Conservation (phyloP, 2,113 vertebrate genomes). For the Pseudois nayaur region DNA sequence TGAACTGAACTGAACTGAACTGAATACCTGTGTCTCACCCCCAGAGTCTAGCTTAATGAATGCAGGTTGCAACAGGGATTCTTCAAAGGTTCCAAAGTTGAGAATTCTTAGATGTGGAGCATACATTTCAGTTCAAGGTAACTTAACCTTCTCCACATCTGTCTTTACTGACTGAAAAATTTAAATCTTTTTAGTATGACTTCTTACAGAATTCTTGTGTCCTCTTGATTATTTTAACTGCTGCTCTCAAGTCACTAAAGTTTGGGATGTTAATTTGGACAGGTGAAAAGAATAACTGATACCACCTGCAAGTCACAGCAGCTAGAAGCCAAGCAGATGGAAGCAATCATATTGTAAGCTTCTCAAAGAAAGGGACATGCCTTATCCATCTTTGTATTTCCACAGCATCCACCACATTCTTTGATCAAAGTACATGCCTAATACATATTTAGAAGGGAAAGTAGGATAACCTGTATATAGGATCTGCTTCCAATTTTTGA, state of each 20-base stretch:
- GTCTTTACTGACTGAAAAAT: background rate
- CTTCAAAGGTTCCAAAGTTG: background rate
- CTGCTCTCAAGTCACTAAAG: background rate
- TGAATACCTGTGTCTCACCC: background rate
- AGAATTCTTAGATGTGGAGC: background rate
- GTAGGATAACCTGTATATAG: background rate
- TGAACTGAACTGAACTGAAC: too few relatives aligned
- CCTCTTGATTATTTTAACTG: constrained; percentile 38
- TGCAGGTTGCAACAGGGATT: background rate
- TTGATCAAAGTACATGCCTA: constrained; percentile 46
- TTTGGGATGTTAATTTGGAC: constrained; percentile 45
- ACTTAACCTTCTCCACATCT: background rate
- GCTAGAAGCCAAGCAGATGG: background rate
- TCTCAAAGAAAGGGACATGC: constrained; percentile 17
- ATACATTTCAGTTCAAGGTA: background rate
- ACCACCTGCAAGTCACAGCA: background rate
- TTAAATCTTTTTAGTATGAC: background rate
- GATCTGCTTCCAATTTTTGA: constrained; percentile 59
- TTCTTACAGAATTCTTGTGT: constrained; percentile 13
- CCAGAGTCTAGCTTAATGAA: background rate
- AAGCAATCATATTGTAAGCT: constrained; percentile 42
- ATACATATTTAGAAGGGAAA: constrained; percentile 46
- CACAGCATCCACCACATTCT: background rate
- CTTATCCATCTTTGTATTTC: constrained; percentile 43
- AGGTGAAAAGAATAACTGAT: constrained; percentile 55